phyloP scores from a whole-genome alignment of 1,140 invertebrate genomes.

The Magallana gigas region DNA sequence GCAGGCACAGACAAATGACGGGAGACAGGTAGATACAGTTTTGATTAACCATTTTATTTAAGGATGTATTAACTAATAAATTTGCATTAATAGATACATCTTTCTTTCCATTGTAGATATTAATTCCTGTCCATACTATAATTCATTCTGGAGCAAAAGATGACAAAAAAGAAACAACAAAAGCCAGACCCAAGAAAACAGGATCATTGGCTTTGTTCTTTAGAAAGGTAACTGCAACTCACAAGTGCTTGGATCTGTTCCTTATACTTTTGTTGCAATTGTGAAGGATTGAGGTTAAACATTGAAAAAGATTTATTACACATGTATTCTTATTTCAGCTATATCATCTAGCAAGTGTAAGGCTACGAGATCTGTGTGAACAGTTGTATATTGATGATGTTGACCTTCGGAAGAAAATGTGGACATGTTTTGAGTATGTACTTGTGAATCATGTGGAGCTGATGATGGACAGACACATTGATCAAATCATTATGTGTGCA shows the following conservation, averaged over 20 bases:
- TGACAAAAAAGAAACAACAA: constrained; percentile 44
- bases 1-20: constrained; percentile 71
- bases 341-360: constrained; percentile 92
- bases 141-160: constrained; percentile 36
- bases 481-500: constrained; percentile 99
- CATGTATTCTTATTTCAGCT: constrained; percentile 82
- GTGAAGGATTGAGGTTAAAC: neutral
- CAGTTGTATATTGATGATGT: constrained; percentile 88
- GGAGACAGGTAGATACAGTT: constrained; percentile 65
- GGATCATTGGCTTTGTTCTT: constrained; percentile 79
- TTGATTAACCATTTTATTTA: neutral
- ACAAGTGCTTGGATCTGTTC: too few species aligned
- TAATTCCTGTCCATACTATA: constrained; percentile 68
- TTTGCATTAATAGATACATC: neutral
- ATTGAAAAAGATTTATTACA: neutral
- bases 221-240: constrained; percentile 74
- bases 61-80: too few species aligned
- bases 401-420: constrained; percentile 91
- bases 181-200: constrained; percentile 74
- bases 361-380: constrained; percentile 93
- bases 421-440: constrained; percentile 95
- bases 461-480: constrained; percentile 91
- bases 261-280: too few species aligned
- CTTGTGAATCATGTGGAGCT: constrained; percentile 89
- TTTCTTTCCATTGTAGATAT: constrained; percentile 59